Percentiles rank a stretch among this genome's conserved stretches.
These are phyloP conservation scores for Busarellus nigricollis DNA, from an alignment of 2,797 vertebrate species.

Conservation along the genomic window DNA sequence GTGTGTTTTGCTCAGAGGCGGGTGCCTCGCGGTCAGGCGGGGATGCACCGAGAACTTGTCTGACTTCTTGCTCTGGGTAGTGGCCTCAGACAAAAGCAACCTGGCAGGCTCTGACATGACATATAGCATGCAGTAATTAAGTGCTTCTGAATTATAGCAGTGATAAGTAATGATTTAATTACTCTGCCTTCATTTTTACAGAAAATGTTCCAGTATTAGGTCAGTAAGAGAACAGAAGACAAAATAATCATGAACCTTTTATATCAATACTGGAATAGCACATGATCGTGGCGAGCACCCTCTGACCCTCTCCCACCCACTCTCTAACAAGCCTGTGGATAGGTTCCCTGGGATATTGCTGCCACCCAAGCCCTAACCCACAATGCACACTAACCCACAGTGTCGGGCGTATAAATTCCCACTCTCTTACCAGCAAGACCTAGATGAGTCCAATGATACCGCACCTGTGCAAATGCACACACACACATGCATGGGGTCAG, in stretches of 20 bases:
- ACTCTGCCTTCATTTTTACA: not conserved
- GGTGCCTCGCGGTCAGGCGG: accelerated
- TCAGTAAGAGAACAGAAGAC: not conserved
- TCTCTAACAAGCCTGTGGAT: not conserved
- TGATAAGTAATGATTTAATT: not conserved
- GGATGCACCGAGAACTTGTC: not conserved
- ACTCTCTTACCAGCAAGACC: not conserved
- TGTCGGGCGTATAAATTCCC: not conserved
- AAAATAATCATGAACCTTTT: not conserved
- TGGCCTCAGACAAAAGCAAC: not conserved
- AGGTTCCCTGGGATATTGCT: not conserved
- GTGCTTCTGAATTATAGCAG: not conserved
- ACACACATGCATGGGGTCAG: not conserved
- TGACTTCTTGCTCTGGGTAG: not conserved
- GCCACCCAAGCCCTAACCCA: not conserved
- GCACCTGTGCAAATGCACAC: not conserved
- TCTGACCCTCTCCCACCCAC: not conserved
- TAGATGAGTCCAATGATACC: not conserved
- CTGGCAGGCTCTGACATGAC: not conserved
- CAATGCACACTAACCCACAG: not conserved
- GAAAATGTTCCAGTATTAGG: not conserved
- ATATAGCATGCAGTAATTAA: not conserved
- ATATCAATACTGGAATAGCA: not conserved
- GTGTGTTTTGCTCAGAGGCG: not conserved
- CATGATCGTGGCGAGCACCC: not conserved